phyloP scores from a whole-genome alignment of 2,113 vertebrate genomes.

The Larimichthys crocea region DNA sequence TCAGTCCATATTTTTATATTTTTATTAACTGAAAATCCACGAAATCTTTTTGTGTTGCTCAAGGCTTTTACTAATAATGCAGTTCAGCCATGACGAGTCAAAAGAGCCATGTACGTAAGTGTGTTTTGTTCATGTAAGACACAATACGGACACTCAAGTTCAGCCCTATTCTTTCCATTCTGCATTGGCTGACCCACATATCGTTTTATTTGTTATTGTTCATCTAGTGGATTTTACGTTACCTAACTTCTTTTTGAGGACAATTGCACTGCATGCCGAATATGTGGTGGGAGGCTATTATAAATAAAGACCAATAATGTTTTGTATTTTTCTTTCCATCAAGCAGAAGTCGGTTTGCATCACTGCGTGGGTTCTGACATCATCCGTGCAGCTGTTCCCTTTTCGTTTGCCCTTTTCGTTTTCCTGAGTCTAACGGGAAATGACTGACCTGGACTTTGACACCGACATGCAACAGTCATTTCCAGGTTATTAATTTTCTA shows the following conservation, averaged over 20 bases:
- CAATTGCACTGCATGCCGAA: conserved; percentile 24
- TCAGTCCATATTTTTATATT: background rate
- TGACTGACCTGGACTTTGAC: conserved; percentile 39
- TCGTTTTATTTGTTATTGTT: conserved; percentile 53
- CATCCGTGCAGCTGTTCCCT: background rate
- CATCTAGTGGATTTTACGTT: conserved; percentile 51
- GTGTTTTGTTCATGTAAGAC: background rate
- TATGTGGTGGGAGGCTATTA: conserved; percentile 54
- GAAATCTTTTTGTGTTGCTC: background rate
- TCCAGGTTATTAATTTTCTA: conserved; percentile 62
- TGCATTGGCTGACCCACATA: conserved; percentile 49
- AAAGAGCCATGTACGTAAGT: background rate
- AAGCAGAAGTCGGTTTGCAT: conserved; percentile 7
- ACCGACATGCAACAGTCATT: conserved; percentile 34
- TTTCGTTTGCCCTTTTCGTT: conserved; percentile 3
- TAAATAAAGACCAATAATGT: conserved; percentile 58
- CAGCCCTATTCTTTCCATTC: conserved; percentile 13
- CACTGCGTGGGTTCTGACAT: conserved; percentile 5
- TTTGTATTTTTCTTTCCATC: background rate
- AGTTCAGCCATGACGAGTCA: background rate
- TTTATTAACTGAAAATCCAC: background rate
- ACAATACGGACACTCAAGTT: conserved; percentile 14
- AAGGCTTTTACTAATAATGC: background rate
- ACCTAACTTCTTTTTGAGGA: conserved; percentile 56
- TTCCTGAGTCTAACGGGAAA: conserved; percentile 1